A percentile compares a stretch with the other conserved stretches of the same genome.
These are phyloP conservation scores for Alligator mississippiensis DNA, from an alignment of 2,113 vertebrate species.

Conservation along the genomic window DNA sequence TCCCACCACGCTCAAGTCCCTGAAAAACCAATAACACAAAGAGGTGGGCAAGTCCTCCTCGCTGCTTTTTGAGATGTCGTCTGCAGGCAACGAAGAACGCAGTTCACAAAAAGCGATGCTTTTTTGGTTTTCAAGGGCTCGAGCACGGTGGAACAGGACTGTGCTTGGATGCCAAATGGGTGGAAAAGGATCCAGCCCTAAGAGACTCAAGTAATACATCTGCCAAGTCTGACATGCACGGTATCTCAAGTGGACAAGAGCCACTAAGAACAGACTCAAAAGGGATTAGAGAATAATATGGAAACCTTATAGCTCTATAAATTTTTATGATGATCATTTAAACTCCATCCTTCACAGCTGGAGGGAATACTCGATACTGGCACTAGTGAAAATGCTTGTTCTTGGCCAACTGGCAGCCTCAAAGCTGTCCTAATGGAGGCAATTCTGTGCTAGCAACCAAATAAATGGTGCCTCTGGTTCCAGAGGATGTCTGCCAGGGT, in stretches of 20 bases:
- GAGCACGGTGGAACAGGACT: too few species aligned
- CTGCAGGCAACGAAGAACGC: too few species aligned
- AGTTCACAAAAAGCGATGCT: too few species aligned
- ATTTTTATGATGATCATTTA: neutral
- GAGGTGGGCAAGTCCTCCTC: too few species aligned
- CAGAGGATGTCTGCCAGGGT: accelerated
- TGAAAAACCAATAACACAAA: too few species aligned
- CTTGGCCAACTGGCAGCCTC: neutral
- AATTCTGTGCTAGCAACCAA: neutral
- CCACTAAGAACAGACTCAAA: neutral
- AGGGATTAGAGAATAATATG: neutral
- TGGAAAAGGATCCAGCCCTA: too few species aligned
- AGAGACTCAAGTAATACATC: neutral
- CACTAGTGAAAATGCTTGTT: accelerated
- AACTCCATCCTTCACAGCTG: neutral
- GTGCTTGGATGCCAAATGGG: too few species aligned
- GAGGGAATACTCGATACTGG: neutral
- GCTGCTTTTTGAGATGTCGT: too few species aligned
- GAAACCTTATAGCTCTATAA: neutral
- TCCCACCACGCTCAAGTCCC: too few species aligned
- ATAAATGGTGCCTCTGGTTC: neutral
- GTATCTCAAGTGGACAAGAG: neutral
- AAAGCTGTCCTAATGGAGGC: neutral
- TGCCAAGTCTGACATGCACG: neutral
- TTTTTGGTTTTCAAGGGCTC: too few species aligned